Base-by-base conservation (phyloP, 64 coral and sea anemone species). In the Stichodactyla mertensii region DNA sequence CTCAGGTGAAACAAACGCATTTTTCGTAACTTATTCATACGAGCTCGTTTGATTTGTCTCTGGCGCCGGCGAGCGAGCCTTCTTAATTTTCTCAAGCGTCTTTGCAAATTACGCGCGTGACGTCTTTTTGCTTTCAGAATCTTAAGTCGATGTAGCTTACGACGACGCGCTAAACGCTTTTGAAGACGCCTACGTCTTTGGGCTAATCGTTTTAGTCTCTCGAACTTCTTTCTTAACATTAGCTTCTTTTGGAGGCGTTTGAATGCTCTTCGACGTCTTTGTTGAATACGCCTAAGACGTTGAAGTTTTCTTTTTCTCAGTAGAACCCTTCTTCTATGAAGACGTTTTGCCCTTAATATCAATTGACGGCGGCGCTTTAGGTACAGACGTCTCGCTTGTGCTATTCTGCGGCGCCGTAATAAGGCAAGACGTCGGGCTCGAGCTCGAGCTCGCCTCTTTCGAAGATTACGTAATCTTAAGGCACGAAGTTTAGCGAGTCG, bases 381-480 rank as follows among this genome's bases (percentile, higher is more conserved):
- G 24, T 74, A 74, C 7, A 74, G 24, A 10, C 24, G 24, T 74
- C 24, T 26, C 4, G 10, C 1, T 23, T 10, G 24, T 74, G 69
- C 69, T 31, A 74, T 9, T 74, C 0, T 31, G 24, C 24, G 16
- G 24, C 69, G 69, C 27, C 69, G 69, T 12, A 74, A 27, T 27
- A 23, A 10, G n/a, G 69, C 69, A 74, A 26, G 69, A 14, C 11
- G 7, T 27, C 69, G 69, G 24, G 69, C 69, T 28, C 69, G n/a
- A 36, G 69, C 69, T 74, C 22, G n/a, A 23, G 69, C 26, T 74
- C 69, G 69, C 10, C 69, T 74, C 11, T 27, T 74, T 31, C 69
- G 69, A 31, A 74, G 69, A 74, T 74, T 74, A 23, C 69, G 69
- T 74, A 74, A 74, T 31, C 69, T 74, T 23, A 74, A 27, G 23